phyloP scores from a whole-genome alignment of 2,888 invertebrate genomes.

The Lasioglossum figueresi region DNA sequence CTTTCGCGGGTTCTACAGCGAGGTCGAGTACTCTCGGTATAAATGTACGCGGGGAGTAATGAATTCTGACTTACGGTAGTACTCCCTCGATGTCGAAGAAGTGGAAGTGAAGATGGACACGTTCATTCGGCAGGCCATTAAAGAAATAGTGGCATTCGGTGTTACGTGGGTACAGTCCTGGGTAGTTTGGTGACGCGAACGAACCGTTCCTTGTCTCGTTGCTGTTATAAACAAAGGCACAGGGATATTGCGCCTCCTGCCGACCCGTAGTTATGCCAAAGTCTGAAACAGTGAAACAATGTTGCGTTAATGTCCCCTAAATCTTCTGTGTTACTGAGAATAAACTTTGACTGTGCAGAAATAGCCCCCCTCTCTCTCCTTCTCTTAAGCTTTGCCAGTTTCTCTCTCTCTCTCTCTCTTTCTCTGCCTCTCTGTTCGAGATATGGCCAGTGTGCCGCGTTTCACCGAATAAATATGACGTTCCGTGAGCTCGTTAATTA shows the following conservation, averaged over 20 bases:
- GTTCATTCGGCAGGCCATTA: constrained; percentile 91
- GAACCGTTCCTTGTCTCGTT: constrained; percentile 91
- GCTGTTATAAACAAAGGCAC: constrained; percentile 95
- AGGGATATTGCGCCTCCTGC: constrained; percentile 91
- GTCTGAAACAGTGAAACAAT: constrained; percentile 87
- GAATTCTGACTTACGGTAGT: constrained; percentile 90
- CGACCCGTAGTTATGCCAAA: constrained; percentile 94
- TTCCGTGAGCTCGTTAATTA: constrained; percentile 51
- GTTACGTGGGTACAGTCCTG: constrained; percentile 94
- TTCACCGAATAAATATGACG: constrained; percentile 42
- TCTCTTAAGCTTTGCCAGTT: background rate
- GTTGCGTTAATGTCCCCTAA: constrained; percentile 40
- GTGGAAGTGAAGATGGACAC: constrained; percentile 93
- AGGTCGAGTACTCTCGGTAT: background rate
- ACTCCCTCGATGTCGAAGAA: constrained; percentile 98
- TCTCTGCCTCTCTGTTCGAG: background rate
- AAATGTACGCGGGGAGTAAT: background rate
- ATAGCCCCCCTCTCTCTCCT: background rate
- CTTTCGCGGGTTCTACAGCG: background rate
- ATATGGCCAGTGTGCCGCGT: constrained; percentile 9
- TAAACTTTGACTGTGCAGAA: constrained; percentile 29
- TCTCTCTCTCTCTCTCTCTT: background rate
- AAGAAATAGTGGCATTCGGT: constrained; percentile 97
- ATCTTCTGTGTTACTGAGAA: constrained; percentile 24
- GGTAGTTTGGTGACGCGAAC: constrained; percentile 95